Conservation (phyloP, 1,140 invertebrate species). For the Orius laevigatus region DNA sequence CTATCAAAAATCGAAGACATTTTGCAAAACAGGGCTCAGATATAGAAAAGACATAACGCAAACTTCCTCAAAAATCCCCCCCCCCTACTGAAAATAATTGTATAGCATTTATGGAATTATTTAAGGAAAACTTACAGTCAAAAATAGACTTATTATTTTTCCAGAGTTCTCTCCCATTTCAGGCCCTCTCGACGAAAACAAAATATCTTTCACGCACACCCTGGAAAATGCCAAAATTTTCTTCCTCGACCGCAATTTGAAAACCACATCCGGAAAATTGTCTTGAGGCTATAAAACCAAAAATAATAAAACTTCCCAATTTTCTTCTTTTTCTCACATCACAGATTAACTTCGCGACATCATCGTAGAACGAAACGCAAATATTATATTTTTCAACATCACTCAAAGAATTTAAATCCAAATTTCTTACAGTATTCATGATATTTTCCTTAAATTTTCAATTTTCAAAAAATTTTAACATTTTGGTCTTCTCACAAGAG, state of each 20-base stretch:
- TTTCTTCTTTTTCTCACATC: not conserved
- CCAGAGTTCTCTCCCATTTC: not conserved
- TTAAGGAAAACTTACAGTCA: not conserved
- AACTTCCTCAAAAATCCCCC: no score
- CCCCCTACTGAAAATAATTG: no score
- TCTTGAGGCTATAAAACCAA: constrained; percentile 1
- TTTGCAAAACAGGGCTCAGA: not conserved
- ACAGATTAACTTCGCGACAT: not conserved
- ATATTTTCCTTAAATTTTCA: no score
- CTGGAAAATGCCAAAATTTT: not conserved
- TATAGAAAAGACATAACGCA: not conserved
- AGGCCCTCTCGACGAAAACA: not conserved
- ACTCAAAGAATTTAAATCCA: no score
- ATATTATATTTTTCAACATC: not conserved
- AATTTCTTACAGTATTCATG: no score
- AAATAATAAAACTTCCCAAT: no score
- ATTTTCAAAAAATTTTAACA: no score
- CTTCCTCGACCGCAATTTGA: not conserved
- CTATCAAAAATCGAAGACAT: not conserved
- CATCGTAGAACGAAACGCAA: not conserved
- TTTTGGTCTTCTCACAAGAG: no score
- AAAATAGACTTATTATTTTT: not conserved
- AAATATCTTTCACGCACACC: not conserved
- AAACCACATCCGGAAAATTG: not conserved
- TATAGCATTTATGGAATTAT: no score